Base-by-base conservation (phyloP, 1,140 invertebrate species). In the Diorhabda carinulata region DNA sequence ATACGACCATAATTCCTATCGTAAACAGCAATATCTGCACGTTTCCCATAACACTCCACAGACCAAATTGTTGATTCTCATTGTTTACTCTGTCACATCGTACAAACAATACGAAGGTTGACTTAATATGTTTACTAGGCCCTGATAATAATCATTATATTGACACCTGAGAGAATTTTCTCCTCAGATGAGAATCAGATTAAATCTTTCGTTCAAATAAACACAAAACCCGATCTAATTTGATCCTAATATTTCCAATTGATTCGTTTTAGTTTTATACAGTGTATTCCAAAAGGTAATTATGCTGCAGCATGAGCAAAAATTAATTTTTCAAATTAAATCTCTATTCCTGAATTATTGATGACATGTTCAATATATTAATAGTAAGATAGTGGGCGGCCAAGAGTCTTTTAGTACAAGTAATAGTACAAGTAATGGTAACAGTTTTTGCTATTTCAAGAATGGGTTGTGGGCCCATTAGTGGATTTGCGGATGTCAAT, bases 1-100 rank as follows among this genome's bases (percentile, higher is more conserved):
- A 73, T 75, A 69, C 65, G 70, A 74, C 75, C 73, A 70, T 72
- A 75, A 76, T 75, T 73, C 73, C 59, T 64, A 73, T 72, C 73
- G 72, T 73, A 73, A 76, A 76, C 73, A 76, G 41, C 72, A 68
- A 70, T 74, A 71, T 70, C 70, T 66, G 67, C 70, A 72, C 68
- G 66, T 62, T 70, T 65, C 67, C 25, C 65, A 67, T 67, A 44
- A 52, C 70, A 78, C 58, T 69, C 70, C 70, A 64, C 69, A 72
- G 67, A 71, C 73, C 74, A 71, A 68, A 77, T 76, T 77, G 72
- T 76, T 72, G 70, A 74, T 74, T 70, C 67, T 69, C 69, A 70
- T 68, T 76, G 74, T 77, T 77, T 76, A 67, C 63, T 72, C 62
- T 70, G 70, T 67, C 72, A 67, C 65, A 44, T 67, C 57, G 52